phyloP scores from a whole-genome alignment of 2,888 invertebrate species.

The Apodemia zela region DNA sequence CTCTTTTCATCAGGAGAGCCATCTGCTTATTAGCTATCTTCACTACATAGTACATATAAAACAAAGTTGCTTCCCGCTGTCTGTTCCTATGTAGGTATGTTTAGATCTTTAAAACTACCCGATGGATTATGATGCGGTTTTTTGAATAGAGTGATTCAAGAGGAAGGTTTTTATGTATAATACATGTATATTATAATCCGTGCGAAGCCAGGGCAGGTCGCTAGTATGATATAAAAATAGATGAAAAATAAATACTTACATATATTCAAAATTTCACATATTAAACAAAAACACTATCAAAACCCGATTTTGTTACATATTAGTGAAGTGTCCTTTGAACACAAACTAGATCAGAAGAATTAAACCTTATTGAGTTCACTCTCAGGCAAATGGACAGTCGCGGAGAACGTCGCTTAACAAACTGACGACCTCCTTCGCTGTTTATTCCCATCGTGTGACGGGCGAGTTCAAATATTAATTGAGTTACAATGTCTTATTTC shows the following conservation, averaged over 20 bases:
- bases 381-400: not conserved
- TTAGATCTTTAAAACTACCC: too few relatives aligned
- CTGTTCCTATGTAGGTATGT: too few relatives aligned
- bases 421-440: not conserved
- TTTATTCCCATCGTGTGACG: not conserved
- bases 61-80: too few relatives aligned
- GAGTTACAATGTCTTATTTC: not conserved
- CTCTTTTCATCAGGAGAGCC: too few relatives aligned
- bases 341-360: constrained; percentile 8
- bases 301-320: not conserved
- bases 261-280: not conserved
- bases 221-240: too few relatives aligned
- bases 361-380: constrained; percentile 3
- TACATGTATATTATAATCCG: too few relatives aligned
- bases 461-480: constrained; percentile 1
- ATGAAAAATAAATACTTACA: not conserved
- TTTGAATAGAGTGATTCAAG: too few relatives aligned
- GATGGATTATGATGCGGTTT: too few relatives aligned
- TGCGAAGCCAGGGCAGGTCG: too few relatives aligned
- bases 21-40: too few relatives aligned
- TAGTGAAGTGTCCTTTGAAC: not conserved
- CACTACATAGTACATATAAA: too few relatives aligned
- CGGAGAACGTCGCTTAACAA: not conserved
- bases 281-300: not conserved
- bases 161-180: too few relatives aligned